These are phyloP conservation scores for Cisticola juncidis DNA, from an alignment of 2,113 vertebrate species.

Conservation along the genomic window DNA sequence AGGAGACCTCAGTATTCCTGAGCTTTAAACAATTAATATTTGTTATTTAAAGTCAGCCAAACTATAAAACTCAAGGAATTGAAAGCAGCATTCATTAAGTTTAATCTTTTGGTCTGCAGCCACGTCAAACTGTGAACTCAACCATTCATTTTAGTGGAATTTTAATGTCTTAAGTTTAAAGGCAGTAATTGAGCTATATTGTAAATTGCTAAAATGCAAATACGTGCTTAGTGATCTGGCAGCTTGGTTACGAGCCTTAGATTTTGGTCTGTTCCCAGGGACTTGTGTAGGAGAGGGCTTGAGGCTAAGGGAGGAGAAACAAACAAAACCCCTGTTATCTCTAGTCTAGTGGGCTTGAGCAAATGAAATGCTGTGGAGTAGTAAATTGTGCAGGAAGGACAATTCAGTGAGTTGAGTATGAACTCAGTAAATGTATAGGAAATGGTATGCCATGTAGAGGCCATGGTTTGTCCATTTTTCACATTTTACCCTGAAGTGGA, in stretches of 20 bases:
- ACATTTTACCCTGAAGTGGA: background rate
- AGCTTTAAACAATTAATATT: slow-evolving; percentile 4
- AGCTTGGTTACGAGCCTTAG: background rate
- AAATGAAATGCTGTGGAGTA: background rate
- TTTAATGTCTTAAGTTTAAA: background rate
- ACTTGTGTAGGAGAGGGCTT: background rate
- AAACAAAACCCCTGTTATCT: background rate
- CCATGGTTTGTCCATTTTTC: background rate
- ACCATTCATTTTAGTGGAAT: background rate
- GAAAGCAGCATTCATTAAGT: background rate
- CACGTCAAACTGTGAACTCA: background rate
- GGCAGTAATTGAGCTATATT: background rate
- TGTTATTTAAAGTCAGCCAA: background rate
- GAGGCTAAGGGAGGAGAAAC: background rate
- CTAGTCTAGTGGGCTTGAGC: background rate
- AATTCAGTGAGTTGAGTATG: background rate
- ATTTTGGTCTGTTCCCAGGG: background rate
- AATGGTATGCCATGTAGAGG: background rate
- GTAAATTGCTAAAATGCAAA: background rate
- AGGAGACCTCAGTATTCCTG: background rate
- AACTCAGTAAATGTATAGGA: background rate
- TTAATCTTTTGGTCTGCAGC: background rate
- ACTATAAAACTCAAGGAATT: background rate
- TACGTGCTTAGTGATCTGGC: background rate
- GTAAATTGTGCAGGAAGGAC: background rate